phyloP scores from a whole-genome alignment of 2,797 vertebrate genomes.

The Sebastes alutus region DNA sequence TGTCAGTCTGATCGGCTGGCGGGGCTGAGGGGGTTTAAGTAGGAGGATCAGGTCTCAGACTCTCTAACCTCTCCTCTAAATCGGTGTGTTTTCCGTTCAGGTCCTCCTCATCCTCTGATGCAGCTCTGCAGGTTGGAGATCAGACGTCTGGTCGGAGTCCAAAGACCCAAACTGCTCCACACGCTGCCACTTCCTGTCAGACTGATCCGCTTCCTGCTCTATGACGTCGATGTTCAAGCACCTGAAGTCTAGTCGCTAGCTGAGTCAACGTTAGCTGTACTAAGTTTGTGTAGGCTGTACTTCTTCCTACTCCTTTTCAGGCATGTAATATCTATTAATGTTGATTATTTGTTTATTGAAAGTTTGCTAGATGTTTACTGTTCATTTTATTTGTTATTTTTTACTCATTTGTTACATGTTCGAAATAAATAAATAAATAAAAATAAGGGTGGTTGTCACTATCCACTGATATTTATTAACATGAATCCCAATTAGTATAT shows the following conservation, averaged over 20 bases:
- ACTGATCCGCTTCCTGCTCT: slow-evolving; percentile 82
- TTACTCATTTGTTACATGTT: too few relatives aligned
- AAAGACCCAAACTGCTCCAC: slow-evolving; percentile 79
- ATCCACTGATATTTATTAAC: too few relatives aligned
- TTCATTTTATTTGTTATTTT: too few relatives aligned
- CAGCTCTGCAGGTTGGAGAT: slow-evolving; percentile 90
- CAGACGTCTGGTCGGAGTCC: slow-evolving; percentile 79
- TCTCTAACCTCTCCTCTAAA: background rate
- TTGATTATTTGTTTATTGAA: too few relatives aligned
- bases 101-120: slow-evolving; percentile 85
- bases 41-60: background rate
- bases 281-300: background rate
- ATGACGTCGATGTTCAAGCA: slow-evolving; percentile 28
- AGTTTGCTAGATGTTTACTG: too few relatives aligned
- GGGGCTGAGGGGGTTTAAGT: background rate
- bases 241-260: background rate
- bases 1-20: background rate
- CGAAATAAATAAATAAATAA: too few relatives aligned
- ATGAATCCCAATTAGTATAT: too few relatives aligned
- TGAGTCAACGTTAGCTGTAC: too few relatives aligned
- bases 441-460: too few relatives aligned
- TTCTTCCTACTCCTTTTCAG: background rate
- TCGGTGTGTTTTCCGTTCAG: slow-evolving; percentile 66
- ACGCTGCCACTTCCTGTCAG: slow-evolving; percentile 84
- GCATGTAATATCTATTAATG: too few relatives aligned